These are phyloP conservation scores for Cyanistes caeruleus DNA, from an alignment of 2,113 vertebrate genomes.

Conservation along the genomic window DNA sequence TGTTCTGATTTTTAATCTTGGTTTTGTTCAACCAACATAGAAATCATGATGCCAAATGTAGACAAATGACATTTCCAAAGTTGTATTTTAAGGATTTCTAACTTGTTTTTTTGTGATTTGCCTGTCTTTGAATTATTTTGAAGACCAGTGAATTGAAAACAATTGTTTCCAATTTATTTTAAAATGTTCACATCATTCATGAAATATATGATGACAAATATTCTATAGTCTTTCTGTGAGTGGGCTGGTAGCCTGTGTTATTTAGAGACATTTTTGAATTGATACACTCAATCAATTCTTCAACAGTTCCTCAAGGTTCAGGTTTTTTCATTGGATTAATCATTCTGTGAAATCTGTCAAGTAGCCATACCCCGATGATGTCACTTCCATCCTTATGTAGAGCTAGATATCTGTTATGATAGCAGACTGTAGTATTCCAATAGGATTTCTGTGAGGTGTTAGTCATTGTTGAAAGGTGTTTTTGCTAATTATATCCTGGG, in stretches of 20 bases:
- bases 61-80: not conserved
- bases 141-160: not conserved
- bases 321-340: not conserved
- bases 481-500: not conserved
- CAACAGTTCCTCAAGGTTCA: not conserved
- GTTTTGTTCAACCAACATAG: not conserved
- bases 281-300: not conserved
- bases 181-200: not conserved
- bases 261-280: not conserved
- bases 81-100: not conserved
- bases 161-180: not conserved
- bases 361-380: not conserved
- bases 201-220: conserved; percentile 6
- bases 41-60: not conserved
- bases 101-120: not conserved
- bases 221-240: not conserved
- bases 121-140: not conserved
- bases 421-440: not conserved
- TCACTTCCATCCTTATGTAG: not conserved
- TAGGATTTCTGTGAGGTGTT: not conserved
- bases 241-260: not conserved
- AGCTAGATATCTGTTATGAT: not conserved
- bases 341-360: not conserved
- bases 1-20: not conserved
- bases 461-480: not conserved